These are phyloP conservation scores for Lophura nycthemera DNA, from an alignment of 2,113 vertebrate genomes.

Conservation along the genomic window DNA sequence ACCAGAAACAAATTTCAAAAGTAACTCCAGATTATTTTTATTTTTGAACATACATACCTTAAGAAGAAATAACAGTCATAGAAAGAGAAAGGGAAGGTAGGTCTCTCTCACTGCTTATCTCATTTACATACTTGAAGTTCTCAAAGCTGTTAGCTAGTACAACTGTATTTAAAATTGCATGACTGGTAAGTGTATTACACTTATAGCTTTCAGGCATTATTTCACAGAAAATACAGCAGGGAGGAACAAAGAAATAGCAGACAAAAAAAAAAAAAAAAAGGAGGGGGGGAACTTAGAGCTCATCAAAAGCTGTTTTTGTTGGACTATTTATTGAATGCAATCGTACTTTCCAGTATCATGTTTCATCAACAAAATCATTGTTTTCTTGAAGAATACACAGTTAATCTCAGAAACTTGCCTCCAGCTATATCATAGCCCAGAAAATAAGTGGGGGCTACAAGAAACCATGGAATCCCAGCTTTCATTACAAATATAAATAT, in stretches of 20 bases:
- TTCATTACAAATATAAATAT: not conserved
- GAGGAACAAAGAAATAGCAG: constrained; percentile 14
- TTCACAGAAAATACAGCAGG: constrained; percentile 15
- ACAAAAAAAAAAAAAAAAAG: not conserved
- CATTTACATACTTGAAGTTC: not conserved
- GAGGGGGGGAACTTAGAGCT: not conserved
- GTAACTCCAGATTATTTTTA: not conserved
- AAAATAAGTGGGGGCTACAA: not conserved
- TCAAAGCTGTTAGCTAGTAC: constrained; percentile 27
- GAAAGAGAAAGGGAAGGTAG: not conserved
- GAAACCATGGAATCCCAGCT: not conserved
- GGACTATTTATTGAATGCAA: not conserved
- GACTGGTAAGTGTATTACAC: constrained; percentile 37
- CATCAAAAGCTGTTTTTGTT: not conserved
- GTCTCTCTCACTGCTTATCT: not conserved
- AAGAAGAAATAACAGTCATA: not conserved
- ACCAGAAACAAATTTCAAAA: not conserved
- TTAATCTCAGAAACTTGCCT: not conserved
- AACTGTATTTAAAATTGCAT: constrained; percentile 54
- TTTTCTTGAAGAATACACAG: not conserved
- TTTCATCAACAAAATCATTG: not conserved
- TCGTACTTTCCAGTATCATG: not conserved
- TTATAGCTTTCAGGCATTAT: constrained; percentile 31
- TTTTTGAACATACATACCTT: not conserved
- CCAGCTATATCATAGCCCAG: not conserved